Evolutionary conservation across 2,797 vertebrate species (phyloP).

Genomic region (Cichlasoma orientale): DNA sequence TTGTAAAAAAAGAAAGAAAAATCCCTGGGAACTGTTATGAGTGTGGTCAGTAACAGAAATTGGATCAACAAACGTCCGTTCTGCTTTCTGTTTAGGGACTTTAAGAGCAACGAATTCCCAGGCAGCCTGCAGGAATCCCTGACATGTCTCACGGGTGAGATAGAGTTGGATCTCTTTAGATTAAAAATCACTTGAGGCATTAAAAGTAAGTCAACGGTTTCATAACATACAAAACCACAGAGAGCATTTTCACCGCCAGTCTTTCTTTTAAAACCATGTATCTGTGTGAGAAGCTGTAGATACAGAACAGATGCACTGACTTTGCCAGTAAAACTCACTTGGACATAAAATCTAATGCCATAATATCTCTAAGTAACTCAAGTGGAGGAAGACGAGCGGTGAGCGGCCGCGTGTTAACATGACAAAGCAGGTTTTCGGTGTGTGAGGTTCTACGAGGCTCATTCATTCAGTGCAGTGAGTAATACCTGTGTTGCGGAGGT

Average conservation of each 20-base stretch:
- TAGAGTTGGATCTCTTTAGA: conserved; percentile 28
- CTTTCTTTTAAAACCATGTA: conserved; percentile 31
- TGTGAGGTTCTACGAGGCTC: neutral
- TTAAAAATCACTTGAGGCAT: conserved; percentile 29
- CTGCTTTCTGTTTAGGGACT: conserved; percentile 15
- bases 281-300: conserved; percentile 32
- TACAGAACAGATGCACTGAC: conserved; percentile 54
- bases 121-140: neutral
- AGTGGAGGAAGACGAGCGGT: neutral
- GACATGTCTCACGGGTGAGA: conserved; percentile 29
- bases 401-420: conserved; percentile 1
- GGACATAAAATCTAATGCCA: conserved; percentile 38
- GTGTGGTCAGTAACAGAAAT: conserved; percentile 14
- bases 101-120: conserved; percentile 14
- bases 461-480: conserved; percentile 3
- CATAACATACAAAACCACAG: conserved; percentile 27
- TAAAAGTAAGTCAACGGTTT: conserved; percentile 46
- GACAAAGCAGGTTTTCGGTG: conserved; percentile 8
- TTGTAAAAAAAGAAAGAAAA: conserved; percentile 13
- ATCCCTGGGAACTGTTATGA: conserved; percentile 20
- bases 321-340: conserved; percentile 22
- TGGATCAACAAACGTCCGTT: conserved; percentile 26
- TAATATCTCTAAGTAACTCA: conserved; percentile 28
- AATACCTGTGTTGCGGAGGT: conserved; percentile 24
- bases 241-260: conserved; percentile 25